A percentile compares a stretch with the other conserved stretches of the same genome.
Evolutionary conservation across 1,140 invertebrate genomes (phyloP).

Genomic region (Microplitis mediator): DNA sequence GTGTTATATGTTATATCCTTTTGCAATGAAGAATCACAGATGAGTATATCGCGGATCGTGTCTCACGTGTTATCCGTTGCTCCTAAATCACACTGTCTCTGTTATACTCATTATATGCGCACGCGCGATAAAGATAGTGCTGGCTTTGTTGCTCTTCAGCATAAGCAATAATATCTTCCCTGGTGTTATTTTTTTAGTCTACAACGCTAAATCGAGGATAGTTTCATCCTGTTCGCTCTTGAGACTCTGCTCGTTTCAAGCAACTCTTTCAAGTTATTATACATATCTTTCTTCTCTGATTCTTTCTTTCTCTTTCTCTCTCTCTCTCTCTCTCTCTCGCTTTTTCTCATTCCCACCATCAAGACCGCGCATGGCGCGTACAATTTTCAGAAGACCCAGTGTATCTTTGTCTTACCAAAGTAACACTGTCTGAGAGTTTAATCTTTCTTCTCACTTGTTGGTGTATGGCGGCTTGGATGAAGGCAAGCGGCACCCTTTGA

Average conservation of each 20-base stretch:
- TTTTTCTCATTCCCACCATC: constrained; percentile 22
- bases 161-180: too few relatives aligned
- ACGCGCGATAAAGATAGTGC: too few relatives aligned
- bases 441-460: constrained; percentile 30
- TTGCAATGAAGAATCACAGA: too few relatives aligned
- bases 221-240: constrained; percentile 1
- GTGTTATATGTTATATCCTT: too few relatives aligned
- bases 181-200: not conserved
- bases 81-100: too few relatives aligned
- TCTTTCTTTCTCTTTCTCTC: not conserved
- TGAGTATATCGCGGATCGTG: too few relatives aligned
- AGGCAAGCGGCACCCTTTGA: constrained; percentile 62
- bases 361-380: constrained; percentile 36
- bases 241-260: not conserved
- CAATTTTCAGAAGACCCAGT: constrained; percentile 42
- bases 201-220: constrained; percentile 8
- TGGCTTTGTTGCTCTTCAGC: not conserved
- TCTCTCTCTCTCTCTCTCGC: constrained; percentile 14
- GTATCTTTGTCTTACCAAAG: constrained; percentile 30
- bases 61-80: too few relatives aligned
- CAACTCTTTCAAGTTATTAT: not conserved
- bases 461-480: constrained; percentile 60
- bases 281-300: not conserved
- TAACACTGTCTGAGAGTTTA: constrained; percentile 17
- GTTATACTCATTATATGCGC: too few relatives aligned